Evolutionary conservation across 2,888 invertebrate genomes (phyloP).

Genomic region (Drosophila pegasa): DNA sequence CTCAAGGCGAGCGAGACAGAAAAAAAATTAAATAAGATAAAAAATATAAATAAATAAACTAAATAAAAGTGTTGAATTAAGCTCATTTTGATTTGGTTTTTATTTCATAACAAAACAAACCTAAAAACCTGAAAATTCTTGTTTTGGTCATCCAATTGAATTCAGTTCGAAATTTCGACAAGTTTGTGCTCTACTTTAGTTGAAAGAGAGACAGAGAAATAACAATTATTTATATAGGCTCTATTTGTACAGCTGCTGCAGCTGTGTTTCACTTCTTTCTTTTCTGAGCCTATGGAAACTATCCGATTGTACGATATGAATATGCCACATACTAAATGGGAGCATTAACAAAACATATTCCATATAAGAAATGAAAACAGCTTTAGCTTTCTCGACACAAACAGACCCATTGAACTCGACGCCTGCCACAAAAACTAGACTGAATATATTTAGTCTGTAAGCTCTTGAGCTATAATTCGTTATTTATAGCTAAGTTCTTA

Average conservation of each 20-base stretch:
- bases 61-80: constrained; percentile 30
- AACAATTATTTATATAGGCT: constrained; percentile 33
- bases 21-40: constrained; percentile 14
- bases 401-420: constrained; percentile 7
- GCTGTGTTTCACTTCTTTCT: constrained; percentile 36
- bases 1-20: constrained; percentile 45
- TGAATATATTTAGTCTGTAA: neutral
- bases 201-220: constrained; percentile 20
- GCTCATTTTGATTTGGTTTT: constrained; percentile 48
- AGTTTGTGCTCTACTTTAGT: constrained; percentile 53
- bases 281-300: constrained; percentile 8
- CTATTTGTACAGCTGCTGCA: constrained; percentile 54
- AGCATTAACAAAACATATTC: neutral
- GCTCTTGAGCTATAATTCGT: neutral
- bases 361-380: neutral
- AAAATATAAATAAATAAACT: neutral
- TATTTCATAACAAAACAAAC: constrained; percentile 1
- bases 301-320: neutral
- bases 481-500: neutral
- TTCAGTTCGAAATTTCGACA: constrained; percentile 14
- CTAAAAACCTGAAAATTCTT: constrained; percentile 18
- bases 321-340: constrained; percentile 18
- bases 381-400: neutral
- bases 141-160: constrained; percentile 41
- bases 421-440: neutral